These are phyloP conservation scores for Pelvicachromis taeniatus DNA, from an alignment of 2,113 vertebrate species.

Conservation along the genomic window DNA sequence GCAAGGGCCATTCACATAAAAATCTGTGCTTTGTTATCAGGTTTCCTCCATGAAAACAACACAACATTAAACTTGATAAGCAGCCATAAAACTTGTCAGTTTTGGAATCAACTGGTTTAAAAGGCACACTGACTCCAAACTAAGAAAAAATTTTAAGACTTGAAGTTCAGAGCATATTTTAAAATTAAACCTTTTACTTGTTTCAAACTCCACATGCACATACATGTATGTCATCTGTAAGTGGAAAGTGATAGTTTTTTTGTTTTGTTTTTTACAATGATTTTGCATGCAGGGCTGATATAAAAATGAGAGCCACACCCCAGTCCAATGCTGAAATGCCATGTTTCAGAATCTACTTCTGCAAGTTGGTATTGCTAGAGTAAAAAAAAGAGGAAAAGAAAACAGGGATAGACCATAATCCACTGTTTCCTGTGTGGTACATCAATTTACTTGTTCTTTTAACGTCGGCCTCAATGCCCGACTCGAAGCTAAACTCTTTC, in stretches of 20 bases:
- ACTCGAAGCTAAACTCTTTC: not conserved
- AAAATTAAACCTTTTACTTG: not conserved
- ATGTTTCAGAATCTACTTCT: constrained; percentile 12
- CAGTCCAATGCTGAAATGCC: not conserved
- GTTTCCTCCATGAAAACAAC: not conserved
- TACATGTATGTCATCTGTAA: not conserved
- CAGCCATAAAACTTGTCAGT: not conserved
- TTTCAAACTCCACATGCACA: not conserved
- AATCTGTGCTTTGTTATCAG: not conserved
- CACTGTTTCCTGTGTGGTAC: not conserved
- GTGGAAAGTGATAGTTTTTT: not conserved
- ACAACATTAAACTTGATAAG: not conserved
- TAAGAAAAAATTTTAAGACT: not conserved
- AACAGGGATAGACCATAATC: not conserved
- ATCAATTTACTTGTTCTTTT: not conserved
- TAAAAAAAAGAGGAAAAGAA: not conserved
- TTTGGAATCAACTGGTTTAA: not conserved
- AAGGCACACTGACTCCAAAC: not conserved
- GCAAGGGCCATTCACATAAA: not conserved
- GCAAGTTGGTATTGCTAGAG: not conserved
- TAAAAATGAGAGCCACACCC: constrained; percentile 18
- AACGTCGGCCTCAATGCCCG: not conserved
- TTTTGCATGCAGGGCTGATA: not conserved
- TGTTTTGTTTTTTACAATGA: not conserved
- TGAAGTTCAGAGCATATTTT: not conserved